phyloP scores from a whole-genome alignment of 2,797 vertebrate genomes.

The Dendrocincla tyrannina region DNA sequence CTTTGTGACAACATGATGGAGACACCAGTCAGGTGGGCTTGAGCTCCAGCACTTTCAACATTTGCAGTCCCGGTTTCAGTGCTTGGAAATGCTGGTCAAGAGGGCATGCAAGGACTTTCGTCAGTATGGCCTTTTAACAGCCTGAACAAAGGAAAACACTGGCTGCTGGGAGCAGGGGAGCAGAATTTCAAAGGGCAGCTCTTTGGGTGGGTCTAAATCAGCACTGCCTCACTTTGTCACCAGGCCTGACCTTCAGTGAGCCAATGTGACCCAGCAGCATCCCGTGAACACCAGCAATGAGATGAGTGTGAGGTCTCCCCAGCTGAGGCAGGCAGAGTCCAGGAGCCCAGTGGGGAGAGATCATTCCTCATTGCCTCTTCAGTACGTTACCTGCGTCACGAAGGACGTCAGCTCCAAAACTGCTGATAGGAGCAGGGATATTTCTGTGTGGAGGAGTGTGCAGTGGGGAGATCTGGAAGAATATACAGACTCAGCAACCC shows the following conservation, averaged over 20 bases:
- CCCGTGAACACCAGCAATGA: not conserved
- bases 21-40: not conserved
- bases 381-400: not conserved
- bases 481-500: slow-evolving; percentile 74
- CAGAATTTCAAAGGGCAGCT: not conserved
- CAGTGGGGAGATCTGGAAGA: slow-evolving; percentile 65
- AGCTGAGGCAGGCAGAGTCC: not conserved
- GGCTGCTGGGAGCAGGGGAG: not conserved
- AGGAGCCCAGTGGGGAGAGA: rapidly evolving
- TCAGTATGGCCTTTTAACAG: not conserved
- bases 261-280: not conserved
- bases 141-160: not conserved
- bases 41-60: not conserved
- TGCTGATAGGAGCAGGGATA: slow-evolving; percentile 51
- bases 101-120: not conserved
- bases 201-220: not conserved
- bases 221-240: not conserved
- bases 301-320: not conserved
- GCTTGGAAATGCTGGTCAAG: slow-evolving; percentile 8
- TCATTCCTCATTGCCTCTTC: not conserved
- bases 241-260: rapidly evolving
- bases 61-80: not conserved
- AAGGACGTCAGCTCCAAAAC: slow-evolving; percentile 56
- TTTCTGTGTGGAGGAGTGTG: slow-evolving; percentile 50
- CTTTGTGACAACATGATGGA: not conserved